A percentile compares a stretch with the other conserved stretches of the same genome.
Evolutionary conservation across 53 echinoderm and acorn worm genomes (phyloP).

Genomic region (Holothuria scabra): DNA sequence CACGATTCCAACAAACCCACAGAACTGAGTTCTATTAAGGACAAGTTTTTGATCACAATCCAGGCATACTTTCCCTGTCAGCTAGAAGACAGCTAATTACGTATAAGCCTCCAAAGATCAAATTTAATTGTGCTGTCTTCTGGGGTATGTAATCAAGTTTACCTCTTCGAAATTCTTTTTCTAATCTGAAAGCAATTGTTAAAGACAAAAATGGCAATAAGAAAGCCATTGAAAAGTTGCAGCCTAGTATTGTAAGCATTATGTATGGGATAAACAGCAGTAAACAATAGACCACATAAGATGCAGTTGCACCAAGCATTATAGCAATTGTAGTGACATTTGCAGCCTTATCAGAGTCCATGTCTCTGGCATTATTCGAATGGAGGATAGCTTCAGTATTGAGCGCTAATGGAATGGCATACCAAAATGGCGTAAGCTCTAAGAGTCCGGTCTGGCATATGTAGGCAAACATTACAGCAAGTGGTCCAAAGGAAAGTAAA

Average conservation of each 20-base stretch:
- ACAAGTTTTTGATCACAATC: constrained; percentile 36
- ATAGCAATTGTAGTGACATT: constrained; percentile 79
- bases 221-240: constrained; percentile 69
- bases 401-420: constrained; percentile 89
- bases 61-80: constrained; percentile 49
- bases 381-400: constrained; percentile 95
- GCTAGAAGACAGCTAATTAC: constrained; percentile 66
- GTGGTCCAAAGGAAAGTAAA: constrained; percentile 84
- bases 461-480: constrained; percentile 91
- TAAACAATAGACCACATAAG: constrained; percentile 77
- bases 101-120: constrained; percentile 80
- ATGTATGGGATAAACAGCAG: constrained; percentile 90
- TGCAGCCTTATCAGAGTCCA: constrained; percentile 70
- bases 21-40: not conserved
- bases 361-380: constrained; percentile 89
- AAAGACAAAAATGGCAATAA: constrained; percentile 80
- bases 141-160: constrained; percentile 68
- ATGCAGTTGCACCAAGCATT: constrained; percentile 77
- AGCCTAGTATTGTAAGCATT: constrained; percentile 75
- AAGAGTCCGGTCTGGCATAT: constrained; percentile 79
- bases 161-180: constrained; percentile 82
- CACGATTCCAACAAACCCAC: not conserved
- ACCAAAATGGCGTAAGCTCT: constrained; percentile 75
- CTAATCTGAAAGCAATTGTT: constrained; percentile 83
- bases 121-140: constrained; percentile 80